Base-by-base conservation (phyloP, 2,797 vertebrate genomes). In the Falco peregrinus region DNA sequence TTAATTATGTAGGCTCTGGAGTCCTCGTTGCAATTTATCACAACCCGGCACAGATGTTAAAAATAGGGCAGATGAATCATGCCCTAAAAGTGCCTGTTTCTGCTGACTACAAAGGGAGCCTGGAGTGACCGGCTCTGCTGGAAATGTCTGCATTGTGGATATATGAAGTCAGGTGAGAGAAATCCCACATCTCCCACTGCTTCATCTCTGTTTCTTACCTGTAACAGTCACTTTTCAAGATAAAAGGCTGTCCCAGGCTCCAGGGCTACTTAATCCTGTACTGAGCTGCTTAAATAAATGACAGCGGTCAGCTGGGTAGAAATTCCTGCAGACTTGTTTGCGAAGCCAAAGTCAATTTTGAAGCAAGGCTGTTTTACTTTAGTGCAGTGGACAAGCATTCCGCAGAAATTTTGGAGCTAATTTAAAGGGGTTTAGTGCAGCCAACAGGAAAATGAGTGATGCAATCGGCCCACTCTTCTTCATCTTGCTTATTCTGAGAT, bases 41-140 rank as follows among this genome's bases (percentile, higher is more conserved):
- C 67, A 86, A 29, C 43, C 41, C 29, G 2, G 79, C 73, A 70
- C 78, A 89, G 89, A 91, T 89, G 87, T 92, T 79, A 95, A 87
- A 96, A 96, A 91, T 68, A 94, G 95, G 93, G 89, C 92, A 93
- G 95, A 95, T 96, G 95, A 97, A 94, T 96, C 96, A 95, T 87
- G 93, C 59, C 93, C 89, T 90, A 11, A 39, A 93, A 94, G 81
- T 83, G 75, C 80, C 71, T 92, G 28, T 87, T 96, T 85, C 64
- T 96, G 90, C 96, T 86, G 90, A 95, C 85, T 95, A 76, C 90
- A 96, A 87, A 97, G 65, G 47, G 77, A 96, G 65, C 93, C 65
- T 67, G 16, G 80, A 76, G 90, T 94, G 91, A 91, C 85, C 8
- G 0, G 65, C 91, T 73, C 88, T 65, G 83, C 93, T 92, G 93